Conservation (phyloP, 2,888 invertebrate species). For the Cremastinae sp. region DNA sequence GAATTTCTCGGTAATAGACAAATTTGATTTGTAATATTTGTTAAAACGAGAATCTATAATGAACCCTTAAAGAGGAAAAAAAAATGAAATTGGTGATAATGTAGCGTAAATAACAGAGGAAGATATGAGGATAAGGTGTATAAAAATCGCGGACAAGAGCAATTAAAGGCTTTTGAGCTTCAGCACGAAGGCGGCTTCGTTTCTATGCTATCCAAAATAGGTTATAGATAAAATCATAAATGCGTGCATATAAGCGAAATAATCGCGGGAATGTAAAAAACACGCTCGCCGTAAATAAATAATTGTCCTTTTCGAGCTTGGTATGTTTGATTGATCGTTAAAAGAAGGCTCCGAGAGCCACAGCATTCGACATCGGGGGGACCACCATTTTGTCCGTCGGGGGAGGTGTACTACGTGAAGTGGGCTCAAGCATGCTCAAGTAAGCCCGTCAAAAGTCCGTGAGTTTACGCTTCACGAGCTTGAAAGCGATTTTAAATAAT, state of each 20-base stretch:
- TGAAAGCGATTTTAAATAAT: conserved; percentile 9
- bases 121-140: conserved; percentile 56
- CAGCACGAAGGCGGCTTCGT: conserved; percentile 62
- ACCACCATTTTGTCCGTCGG: conserved; percentile 81
- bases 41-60: conserved; percentile 1
- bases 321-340: conserved; percentile 63
- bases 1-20: conserved; percentile 35
- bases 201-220: conserved; percentile 68
- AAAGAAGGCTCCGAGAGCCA: conserved; percentile 70
- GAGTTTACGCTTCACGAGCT: conserved; percentile 60
- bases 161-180: conserved; percentile 72
- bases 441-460: conserved; percentile 73
- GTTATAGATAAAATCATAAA: conserved; percentile 68
- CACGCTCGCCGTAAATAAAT: not conserved
- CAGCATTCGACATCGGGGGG: conserved; percentile 76
- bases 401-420: conserved; percentile 79
- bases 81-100: conserved; percentile 38
- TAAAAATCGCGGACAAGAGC: conserved; percentile 67
- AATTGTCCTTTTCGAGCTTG: conserved; percentile 55
- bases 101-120: conserved; percentile 45
- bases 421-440: conserved; percentile 78
- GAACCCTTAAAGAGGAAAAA: not conserved
- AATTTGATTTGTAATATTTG: conserved; percentile 40
- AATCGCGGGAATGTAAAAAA: conserved; percentile 57
- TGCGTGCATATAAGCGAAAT: conserved; percentile 25